Evolutionary conservation across 2,888 invertebrate species (phyloP).

Genomic region (Slavum lentiscoides): DNA sequence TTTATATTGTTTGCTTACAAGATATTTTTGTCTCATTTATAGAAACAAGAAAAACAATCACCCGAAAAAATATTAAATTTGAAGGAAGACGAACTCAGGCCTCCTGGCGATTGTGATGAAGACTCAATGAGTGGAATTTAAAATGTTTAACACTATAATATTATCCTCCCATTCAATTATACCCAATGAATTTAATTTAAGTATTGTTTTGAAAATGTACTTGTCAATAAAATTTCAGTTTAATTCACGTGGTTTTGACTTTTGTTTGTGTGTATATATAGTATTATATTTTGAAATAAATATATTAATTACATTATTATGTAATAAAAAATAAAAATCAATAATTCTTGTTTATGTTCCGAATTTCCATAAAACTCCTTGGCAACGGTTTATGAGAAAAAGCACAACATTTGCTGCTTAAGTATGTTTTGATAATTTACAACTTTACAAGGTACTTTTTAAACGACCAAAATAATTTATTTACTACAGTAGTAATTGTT

Average conservation of each 20-base stretch:
- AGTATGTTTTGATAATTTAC: neutral
- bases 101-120: conserved; percentile 45
- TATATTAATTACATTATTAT: neutral
- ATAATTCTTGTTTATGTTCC: conserved; percentile 21
- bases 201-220: neutral
- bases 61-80: conserved; percentile 25
- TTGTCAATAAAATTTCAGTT: neutral
- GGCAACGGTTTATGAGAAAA: conserved; percentile 22
- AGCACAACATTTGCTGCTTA: neutral
- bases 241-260: neutral
- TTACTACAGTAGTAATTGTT: neutral
- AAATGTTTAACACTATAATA: neutral
- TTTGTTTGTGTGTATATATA: conserved; percentile 7
- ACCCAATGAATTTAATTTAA: neutral
- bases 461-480: neutral
- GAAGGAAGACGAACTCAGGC: conserved; percentile 45
- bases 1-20: neutral
- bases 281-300: neutral
- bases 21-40: conserved; percentile 3
- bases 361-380: conserved; percentile 26
- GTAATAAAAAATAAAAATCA: conserved; percentile 33
- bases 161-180: neutral
- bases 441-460: neutral
- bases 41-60: conserved; percentile 22
- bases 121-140: conserved; percentile 31